These are phyloP conservation scores for Cygnus olor DNA, from an alignment of 2,797 vertebrate species.

Conservation along the genomic window DNA sequence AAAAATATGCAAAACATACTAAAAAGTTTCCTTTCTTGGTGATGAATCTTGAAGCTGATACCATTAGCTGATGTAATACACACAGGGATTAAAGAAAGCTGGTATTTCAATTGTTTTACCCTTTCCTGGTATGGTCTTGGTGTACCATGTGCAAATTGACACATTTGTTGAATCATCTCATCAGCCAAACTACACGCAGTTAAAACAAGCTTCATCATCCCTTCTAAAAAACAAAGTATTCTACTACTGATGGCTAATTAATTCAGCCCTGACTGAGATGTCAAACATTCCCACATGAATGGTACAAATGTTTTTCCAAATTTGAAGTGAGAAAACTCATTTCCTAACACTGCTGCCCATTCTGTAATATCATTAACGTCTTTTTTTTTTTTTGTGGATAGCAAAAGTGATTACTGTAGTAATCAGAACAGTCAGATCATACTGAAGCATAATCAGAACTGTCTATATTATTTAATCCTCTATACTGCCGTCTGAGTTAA, in stretches of 20 bases:
- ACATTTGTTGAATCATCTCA: neutral
- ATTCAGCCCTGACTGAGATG: neutral
- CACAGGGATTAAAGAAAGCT: neutral
- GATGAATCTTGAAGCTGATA: neutral
- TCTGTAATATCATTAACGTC: neutral
- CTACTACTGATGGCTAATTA: neutral
- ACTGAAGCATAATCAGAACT: no score
- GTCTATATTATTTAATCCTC: neutral
- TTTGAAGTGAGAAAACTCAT: neutral
- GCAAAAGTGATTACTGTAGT: neutral
- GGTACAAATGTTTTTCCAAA: neutral
- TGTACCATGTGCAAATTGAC: neutral
- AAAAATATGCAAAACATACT: neutral
- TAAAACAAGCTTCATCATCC: neutral
- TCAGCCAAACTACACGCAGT: neutral
- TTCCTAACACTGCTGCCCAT: neutral
- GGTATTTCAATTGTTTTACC: neutral
- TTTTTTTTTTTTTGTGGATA: neutral
- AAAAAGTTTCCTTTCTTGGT: neutral
- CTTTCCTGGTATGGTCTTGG: neutral
- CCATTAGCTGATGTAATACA: neutral
- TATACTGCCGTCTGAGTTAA: neutral
- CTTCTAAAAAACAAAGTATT: neutral
- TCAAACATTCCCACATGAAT: neutral
- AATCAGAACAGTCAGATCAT: no score